These are phyloP conservation scores for Diplodus sargus DNA, from an alignment of 2,797 vertebrate genomes.

Conservation along the genomic window DNA sequence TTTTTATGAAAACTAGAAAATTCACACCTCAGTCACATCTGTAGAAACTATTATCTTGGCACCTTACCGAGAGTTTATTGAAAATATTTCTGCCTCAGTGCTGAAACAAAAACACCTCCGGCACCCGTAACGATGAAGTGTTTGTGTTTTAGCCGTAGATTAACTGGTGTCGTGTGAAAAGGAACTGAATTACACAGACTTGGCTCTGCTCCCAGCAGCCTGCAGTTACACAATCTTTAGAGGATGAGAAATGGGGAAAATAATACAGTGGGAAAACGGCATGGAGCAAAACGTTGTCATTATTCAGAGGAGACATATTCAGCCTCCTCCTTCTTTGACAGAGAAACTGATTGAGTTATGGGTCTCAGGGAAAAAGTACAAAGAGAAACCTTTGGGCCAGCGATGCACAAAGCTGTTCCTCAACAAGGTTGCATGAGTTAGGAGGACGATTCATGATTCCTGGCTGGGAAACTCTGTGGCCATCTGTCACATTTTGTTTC, in stretches of 20 bases:
- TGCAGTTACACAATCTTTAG: conserved; percentile 28
- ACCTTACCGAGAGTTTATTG: conserved; percentile 19
- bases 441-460: conserved; percentile 5
- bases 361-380: conserved; percentile 27
- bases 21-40: conserved; percentile 9
- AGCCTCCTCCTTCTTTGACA: conserved; percentile 25
- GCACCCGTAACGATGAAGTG: conserved; percentile 25
- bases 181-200: conserved; percentile 30
- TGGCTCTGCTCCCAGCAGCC: conserved; percentile 20
- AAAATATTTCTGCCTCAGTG: conserved; percentile 21
- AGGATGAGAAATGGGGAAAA: conserved; percentile 38
- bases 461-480: conserved; percentile 16
- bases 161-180: conserved; percentile 35
- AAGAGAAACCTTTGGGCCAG: neutral
- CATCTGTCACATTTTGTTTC: conserved; percentile 32
- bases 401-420: conserved; percentile 13
- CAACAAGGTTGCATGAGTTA: conserved; percentile 9
- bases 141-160: conserved; percentile 40
- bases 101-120: conserved; percentile 33
- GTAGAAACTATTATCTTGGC: conserved; percentile 25
- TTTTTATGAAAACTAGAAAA: conserved; percentile 9
- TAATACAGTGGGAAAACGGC: conserved; percentile 28
- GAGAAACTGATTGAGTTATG: conserved; percentile 34
- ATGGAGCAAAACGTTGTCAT: conserved; percentile 18
- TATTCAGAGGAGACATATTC: conserved; percentile 29